phyloP scores from a whole-genome alignment of 2,888 invertebrate species.

The Loripinus fragilis region DNA sequence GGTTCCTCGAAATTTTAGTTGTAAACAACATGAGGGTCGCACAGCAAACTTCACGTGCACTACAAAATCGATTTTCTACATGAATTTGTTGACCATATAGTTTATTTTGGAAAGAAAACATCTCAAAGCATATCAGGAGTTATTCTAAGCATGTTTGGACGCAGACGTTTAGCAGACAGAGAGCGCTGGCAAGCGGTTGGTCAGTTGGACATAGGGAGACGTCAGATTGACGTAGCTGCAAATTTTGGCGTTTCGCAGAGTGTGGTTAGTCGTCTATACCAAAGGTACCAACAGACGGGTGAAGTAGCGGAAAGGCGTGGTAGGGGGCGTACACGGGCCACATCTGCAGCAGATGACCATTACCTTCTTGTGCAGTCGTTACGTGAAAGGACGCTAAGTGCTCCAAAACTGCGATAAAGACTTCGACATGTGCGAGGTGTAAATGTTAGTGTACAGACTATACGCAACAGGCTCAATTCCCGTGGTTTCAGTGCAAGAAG shows the following conservation, averaged over 20 bases:
- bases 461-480: no score
- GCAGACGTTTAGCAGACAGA: constrained; percentile 17
- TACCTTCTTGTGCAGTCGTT: background rate
- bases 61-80: constrained; percentile 12
- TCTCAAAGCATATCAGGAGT: background rate
- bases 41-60: background rate
- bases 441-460: constrained; percentile 8
- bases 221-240: constrained; percentile 14
- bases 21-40: background rate
- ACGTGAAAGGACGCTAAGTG: constrained; percentile 10
- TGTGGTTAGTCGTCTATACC: constrained; percentile 16
- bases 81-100: background rate
- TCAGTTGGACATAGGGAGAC: constrained; percentile 6
- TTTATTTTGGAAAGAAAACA: background rate
- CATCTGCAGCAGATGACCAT: background rate
- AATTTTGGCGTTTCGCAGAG: constrained; percentile 11
- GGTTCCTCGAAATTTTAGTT: background rate
- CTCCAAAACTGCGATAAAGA: background rate
- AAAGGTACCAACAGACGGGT: constrained; percentile 16
- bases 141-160: background rate
- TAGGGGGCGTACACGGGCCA: background rate
- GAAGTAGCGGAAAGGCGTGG: constrained; percentile 2
- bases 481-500: no score
- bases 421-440: background rate
- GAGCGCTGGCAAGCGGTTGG: constrained; percentile 18